Evolutionary conservation across 2,797 vertebrate genomes (phyloP).

Genomic region (Lemur catta): DNA sequence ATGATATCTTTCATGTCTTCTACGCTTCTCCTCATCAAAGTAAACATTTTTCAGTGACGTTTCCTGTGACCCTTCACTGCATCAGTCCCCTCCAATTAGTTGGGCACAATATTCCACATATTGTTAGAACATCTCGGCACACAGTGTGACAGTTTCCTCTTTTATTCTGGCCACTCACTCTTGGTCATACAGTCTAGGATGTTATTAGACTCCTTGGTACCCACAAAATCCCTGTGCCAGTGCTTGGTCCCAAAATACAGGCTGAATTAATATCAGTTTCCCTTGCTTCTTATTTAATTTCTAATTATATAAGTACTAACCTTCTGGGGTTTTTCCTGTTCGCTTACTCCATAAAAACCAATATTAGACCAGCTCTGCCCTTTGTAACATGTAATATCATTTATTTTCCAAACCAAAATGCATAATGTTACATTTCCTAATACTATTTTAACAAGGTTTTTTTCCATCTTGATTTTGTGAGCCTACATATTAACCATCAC

Average conservation of each 20-base stretch:
- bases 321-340: not conserved
- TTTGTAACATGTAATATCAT: not conserved
- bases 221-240: not conserved
- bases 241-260: not conserved
- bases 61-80: not conserved
- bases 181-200: not conserved
- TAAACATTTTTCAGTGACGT: not conserved
- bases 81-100: not conserved
- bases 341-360: not conserved
- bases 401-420: not conserved
- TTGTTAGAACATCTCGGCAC: not conserved
- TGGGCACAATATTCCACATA: not conserved
- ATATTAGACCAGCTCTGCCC: not conserved
- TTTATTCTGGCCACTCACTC: not conserved
- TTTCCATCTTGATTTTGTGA: not conserved
- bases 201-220: not conserved
- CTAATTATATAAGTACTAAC: not conserved
- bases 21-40: not conserved
- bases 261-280: not conserved
- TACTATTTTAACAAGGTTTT: not conserved
- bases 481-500: not conserved
- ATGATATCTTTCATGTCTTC: not conserved
- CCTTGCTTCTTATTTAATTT: constrained; percentile 4
- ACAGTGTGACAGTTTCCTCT: not conserved
- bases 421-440: not conserved